Percentiles rank a stretch among this genome's conserved stretches.
Evolutionary conservation across 2,797 vertebrate genomes (phyloP).

Genomic region (Sebastiscus albofasciatus): DNA sequence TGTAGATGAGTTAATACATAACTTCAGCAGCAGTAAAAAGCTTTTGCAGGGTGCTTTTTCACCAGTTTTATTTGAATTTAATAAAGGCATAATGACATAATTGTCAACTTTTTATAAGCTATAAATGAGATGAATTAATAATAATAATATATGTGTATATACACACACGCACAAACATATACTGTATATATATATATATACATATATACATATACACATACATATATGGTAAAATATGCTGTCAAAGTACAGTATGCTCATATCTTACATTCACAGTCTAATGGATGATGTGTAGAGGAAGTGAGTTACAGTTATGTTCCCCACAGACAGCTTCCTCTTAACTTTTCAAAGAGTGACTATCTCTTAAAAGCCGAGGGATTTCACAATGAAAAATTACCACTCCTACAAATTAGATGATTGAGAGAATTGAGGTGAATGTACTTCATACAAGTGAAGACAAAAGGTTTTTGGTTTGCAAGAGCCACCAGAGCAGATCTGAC

Average conservation of each 20-base stretch:
- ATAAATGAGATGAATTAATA: too few species aligned
- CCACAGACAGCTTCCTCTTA: conserved; percentile 49
- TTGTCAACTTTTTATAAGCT: too few species aligned
- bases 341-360: conserved; percentile 21
- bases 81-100: not conserved
- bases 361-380: conserved; percentile 37
- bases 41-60: not conserved
- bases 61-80: not conserved
- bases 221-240: not conserved
- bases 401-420: conserved; percentile 47
- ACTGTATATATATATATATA: not conserved
- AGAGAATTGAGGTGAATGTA: conserved; percentile 21
- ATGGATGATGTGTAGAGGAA: conserved; percentile 55
- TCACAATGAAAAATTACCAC: conserved; percentile 43
- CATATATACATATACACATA: too few species aligned
- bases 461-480: conserved; percentile 22
- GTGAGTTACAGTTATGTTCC: conserved; percentile 17
- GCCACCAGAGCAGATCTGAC: conserved; percentile 42
- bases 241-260: not conserved
- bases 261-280: not conserved
- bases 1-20: conserved; percentile 42
- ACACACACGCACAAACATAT: not conserved
- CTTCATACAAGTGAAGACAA: conserved; percentile 25
- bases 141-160: not conserved
- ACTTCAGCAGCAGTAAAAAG: not conserved